Evolutionary conservation across 1,140 invertebrate species (phyloP).

Genomic region (Drosophila funebris): DNA sequence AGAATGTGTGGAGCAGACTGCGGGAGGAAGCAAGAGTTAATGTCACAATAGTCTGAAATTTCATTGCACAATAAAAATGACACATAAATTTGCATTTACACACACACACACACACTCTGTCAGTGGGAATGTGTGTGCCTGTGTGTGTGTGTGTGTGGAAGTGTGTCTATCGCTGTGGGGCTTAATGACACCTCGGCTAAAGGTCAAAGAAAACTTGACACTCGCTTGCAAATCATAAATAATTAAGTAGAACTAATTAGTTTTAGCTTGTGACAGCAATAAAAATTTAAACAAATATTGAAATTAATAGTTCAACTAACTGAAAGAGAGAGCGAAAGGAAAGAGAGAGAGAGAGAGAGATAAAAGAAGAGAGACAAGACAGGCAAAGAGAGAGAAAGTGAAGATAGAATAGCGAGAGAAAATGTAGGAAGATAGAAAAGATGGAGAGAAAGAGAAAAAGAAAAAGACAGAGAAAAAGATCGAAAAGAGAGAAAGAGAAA

Average conservation of each 20-base stretch:
- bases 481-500: too few species aligned
- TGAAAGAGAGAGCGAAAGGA: too few species aligned
- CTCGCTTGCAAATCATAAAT: background rate
- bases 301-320: too few species aligned
- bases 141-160: background rate
- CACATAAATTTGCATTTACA: slow-evolving; percentile 60
- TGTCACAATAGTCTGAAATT: slow-evolving; percentile 29
- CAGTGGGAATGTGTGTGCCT: background rate
- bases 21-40: background rate
- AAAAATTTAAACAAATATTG: too few species aligned
- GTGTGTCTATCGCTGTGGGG: background rate
- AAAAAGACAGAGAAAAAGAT: too few species aligned
- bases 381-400: too few species aligned
- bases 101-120: background rate
- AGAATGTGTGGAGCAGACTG: too few species aligned
- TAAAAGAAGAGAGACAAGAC: too few species aligned
- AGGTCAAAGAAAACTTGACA: background rate
- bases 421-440: too few species aligned
- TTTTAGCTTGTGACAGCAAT: background rate
- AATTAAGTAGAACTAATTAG: slow-evolving; percentile 8
- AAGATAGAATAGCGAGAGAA: too few species aligned
- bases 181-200: slow-evolving; percentile 11
- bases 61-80: slow-evolving; percentile 38
- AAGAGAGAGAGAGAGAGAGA: too few species aligned
- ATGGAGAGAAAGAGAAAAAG: too few species aligned